Percentiles rank a stretch among this genome's conserved stretches.
phyloP scores from a whole-genome alignment of 2,113 vertebrate genomes.

The Platichthys flesus region DNA sequence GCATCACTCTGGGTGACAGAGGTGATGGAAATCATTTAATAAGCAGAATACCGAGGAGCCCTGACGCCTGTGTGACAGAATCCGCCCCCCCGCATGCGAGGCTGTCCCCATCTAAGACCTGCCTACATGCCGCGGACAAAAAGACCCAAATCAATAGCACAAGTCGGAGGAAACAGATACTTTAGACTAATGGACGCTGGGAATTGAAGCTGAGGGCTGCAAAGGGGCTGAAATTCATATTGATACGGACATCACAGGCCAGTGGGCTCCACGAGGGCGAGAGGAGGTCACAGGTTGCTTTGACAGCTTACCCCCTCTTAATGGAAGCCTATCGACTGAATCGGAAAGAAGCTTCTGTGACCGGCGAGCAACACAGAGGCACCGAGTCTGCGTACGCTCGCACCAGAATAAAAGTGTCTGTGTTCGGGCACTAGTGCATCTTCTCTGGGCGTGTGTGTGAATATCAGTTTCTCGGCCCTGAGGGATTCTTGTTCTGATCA shows the following conservation, averaged over 20 bases:
- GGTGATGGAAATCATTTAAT: constrained; percentile 45
- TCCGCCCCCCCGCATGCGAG: constrained; percentile 8
- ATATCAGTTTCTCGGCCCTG: constrained; percentile 62
- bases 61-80: constrained; percentile 17
- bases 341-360: constrained; percentile 82
- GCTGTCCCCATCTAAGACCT: constrained; percentile 75
- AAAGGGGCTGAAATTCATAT: constrained; percentile 85
- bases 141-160: constrained; percentile 86
- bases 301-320: constrained; percentile 87
- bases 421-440: not conserved
- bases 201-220: constrained; percentile 82
- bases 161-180: constrained; percentile 87
- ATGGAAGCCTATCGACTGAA: constrained; percentile 93
- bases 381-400: constrained; percentile 76
- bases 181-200: constrained; percentile 90
- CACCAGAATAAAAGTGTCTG: constrained; percentile 39
- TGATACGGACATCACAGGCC: constrained; percentile 85
- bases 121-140: constrained; percentile 68
- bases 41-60: constrained; percentile 17
- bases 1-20: constrained; percentile 8
- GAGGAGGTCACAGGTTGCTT: constrained; percentile 84
- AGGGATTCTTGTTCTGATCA: constrained; percentile 46
- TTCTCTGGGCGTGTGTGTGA: constrained; percentile 27
- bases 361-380: constrained; percentile 82
- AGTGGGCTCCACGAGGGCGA: constrained; percentile 74